Conservation (phyloP, 2,797 vertebrate genomes). For the Phataginus tricuspis region DNA sequence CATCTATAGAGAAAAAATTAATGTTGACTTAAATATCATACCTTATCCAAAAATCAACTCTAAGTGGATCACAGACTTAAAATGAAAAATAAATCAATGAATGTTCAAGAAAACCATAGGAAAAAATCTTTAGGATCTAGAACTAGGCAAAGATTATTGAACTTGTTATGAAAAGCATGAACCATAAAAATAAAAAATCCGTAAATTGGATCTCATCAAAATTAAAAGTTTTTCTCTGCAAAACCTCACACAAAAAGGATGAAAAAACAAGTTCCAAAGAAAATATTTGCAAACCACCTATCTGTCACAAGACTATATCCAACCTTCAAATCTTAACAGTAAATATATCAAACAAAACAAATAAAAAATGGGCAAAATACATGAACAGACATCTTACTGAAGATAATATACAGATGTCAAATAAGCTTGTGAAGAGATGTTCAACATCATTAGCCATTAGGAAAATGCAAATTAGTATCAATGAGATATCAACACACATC, state of each 20-base stretch:
- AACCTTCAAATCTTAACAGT: background rate
- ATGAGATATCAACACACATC: background rate
- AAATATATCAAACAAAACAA: background rate
- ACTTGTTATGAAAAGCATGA: background rate
- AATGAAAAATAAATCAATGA: background rate
- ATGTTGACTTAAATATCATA: background rate
- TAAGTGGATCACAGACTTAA: background rate
- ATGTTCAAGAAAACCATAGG: background rate
- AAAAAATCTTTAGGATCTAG: background rate
- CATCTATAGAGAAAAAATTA: background rate
- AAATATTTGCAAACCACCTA: background rate
- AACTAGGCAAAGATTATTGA: background rate
- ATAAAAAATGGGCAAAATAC: background rate
- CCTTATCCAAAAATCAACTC: background rate
- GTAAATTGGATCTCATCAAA: background rate
- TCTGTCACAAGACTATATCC: background rate
- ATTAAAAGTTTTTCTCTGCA: background rate
- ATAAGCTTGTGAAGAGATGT: background rate
- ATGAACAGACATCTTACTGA: background rate
- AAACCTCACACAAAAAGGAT: background rate
- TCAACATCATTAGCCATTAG: background rate
- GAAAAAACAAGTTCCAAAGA: background rate
- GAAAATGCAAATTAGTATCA: background rate
- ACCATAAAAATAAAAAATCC: background rate
- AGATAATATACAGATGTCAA: background rate